Evolutionary conservation across 2,888 invertebrate genomes (phyloP).

Genomic region (Sericinus montela): DNA sequence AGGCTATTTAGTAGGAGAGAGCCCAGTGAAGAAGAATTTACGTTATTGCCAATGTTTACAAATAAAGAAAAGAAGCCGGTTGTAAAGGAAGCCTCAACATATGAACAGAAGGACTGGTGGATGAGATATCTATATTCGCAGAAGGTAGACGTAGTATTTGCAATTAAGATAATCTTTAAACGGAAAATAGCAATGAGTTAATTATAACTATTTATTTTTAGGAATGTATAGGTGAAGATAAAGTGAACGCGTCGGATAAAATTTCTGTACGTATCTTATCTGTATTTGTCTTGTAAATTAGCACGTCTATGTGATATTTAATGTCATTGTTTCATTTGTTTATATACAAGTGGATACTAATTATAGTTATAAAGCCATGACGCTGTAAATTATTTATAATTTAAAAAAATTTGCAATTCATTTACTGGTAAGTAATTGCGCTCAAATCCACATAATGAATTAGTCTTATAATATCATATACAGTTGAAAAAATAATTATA

Average conservation of each 20-base stretch:
- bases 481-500: too few relatives aligned
- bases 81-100: conserved; percentile 1
- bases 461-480: too few relatives aligned
- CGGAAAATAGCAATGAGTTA: neutral
- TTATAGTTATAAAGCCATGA: too few relatives aligned
- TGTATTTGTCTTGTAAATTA: neutral
- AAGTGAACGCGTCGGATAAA: conserved; percentile 16
- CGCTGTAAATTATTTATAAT: too few relatives aligned
- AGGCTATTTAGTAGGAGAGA: conserved; percentile 35
- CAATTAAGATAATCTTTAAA: neutral
- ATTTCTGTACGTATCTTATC: conserved; percentile 21
- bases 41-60: conserved; percentile 45
- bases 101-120: conserved; percentile 55
- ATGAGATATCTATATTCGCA: conserved; percentile 43
- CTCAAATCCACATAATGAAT: too few relatives aligned
- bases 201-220: conserved; percentile 13
- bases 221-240: conserved; percentile 22
- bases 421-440: too few relatives aligned
- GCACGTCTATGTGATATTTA: too few relatives aligned
- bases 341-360: too few relatives aligned
- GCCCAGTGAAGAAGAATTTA: conserved; percentile 45
- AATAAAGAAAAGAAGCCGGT: conserved; percentile 25
- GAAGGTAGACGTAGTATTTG: conserved; percentile 29
- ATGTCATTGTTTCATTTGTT: too few relatives aligned
- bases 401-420: too few relatives aligned